Conservation (phyloP, 2,888 invertebrate genomes). For the Drosophila pseudotakahashii region DNA sequence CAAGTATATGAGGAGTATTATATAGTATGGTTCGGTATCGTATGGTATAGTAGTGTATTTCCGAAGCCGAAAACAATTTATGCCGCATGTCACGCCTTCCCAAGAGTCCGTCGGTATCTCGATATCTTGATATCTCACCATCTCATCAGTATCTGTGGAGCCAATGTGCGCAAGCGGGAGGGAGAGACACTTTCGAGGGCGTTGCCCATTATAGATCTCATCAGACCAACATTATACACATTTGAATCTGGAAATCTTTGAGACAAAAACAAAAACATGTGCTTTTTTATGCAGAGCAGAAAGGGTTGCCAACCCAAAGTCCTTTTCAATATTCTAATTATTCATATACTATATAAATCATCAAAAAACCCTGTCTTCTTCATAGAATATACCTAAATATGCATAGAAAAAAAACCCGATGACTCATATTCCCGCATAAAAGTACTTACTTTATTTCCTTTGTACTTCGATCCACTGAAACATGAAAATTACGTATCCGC, state of each 20-base stretch:
- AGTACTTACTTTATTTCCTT: not conserved
- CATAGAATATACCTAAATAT: not conserved
- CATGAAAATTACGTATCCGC: not conserved
- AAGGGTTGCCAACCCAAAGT: not conserved
- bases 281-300: not conserved
- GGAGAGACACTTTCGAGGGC: slow-evolving; percentile 42
- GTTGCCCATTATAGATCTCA: slow-evolving; percentile 53
- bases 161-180: slow-evolving; percentile 18
- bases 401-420: not conserved
- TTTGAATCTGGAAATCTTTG: slow-evolving; percentile 15
- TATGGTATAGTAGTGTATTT: not conserved
- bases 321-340: too few species aligned
- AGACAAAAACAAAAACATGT: slow-evolving; percentile 1
- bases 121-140: not conserved
- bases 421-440: not conserved
- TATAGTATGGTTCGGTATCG: not conserved
- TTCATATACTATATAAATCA: too few species aligned
- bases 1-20: not conserved
- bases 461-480: not conserved
- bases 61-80: slow-evolving; percentile 43
- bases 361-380: too few species aligned
- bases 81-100: slow-evolving; percentile 52
- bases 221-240: slow-evolving; percentile 37
- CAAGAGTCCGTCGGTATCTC: slow-evolving; percentile 7
- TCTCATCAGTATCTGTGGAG: not conserved